A percentile compares a stretch with the other conserved stretches of the same genome.
Conservation (phyloP, 2,113 vertebrate genomes). For the Capreolus pygargus region DNA sequence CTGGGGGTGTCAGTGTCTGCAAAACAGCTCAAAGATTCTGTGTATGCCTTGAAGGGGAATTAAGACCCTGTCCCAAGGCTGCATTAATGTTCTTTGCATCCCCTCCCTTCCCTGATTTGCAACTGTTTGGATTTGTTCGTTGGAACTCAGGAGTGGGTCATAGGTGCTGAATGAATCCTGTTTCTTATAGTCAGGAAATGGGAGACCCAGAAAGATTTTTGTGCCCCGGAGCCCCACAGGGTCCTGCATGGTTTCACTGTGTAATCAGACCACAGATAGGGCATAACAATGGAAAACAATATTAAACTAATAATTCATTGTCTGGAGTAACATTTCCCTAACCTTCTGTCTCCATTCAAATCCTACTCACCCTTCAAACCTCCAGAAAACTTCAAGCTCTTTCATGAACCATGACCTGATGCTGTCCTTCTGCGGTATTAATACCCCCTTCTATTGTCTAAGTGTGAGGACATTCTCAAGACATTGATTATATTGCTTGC, state of each 20-base stretch:
- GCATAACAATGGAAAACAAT: neutral
- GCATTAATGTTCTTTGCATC: neutral
- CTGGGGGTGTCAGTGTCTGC: neutral
- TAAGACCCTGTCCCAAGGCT: neutral
- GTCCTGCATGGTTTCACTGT: neutral
- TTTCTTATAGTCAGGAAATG: neutral
- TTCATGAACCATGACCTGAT: neutral
- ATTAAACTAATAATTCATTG: neutral
- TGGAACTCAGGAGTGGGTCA: neutral
- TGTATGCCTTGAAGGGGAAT: neutral
- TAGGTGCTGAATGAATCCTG: neutral
- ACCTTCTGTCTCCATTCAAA: neutral
- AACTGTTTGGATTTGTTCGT: neutral
- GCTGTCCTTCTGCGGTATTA: neutral
- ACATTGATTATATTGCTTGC: neutral
- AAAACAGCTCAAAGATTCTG: neutral
- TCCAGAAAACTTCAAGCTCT: neutral
- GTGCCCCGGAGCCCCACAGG: neutral
- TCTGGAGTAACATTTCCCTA: neutral
- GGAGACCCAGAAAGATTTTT: neutral
- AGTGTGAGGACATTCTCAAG: neutral
- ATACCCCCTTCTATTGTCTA: neutral
- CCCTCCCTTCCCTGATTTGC: neutral
- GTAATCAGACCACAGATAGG: neutral
- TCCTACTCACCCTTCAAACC: neutral